A percentile compares a stretch with the other conserved stretches of the same genome.
Conservation (phyloP, 2,113 vertebrate genomes). For the Poecilia latipinna region DNA sequence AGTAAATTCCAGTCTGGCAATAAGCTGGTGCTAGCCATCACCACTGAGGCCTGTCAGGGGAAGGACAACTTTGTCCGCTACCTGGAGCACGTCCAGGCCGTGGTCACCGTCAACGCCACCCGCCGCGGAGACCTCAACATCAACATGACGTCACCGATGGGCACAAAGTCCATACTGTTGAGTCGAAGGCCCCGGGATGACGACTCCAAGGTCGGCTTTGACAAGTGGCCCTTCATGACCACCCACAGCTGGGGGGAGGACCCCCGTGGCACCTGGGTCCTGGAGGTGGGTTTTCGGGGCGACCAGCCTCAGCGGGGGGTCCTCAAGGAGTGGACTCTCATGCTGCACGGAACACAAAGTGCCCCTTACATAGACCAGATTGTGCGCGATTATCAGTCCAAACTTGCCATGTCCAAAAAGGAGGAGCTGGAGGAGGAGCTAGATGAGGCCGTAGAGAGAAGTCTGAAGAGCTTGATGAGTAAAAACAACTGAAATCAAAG, state of each 20-base stretch:
- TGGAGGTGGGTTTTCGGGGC: slow-evolving; percentile 91
- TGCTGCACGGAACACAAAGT: slow-evolving; percentile 98
- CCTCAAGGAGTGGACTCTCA: slow-evolving; percentile 97
- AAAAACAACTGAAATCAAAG: slow-evolving; percentile 82
- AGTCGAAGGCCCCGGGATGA: slow-evolving; percentile 94
- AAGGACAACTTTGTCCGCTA: slow-evolving; percentile 98
- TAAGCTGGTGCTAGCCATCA: slow-evolving; percentile 88
- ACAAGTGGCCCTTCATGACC: slow-evolving; percentile 99
- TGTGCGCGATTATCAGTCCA: slow-evolving; percentile 97
- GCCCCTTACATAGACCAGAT: slow-evolving; percentile 99
- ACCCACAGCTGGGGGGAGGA: slow-evolving; percentile 99
- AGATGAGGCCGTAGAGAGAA: slow-evolving; percentile 96
- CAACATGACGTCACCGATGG: slow-evolving; percentile 99
- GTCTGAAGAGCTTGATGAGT: slow-evolving; percentile 93
- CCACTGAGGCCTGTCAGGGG: slow-evolving; percentile 90
- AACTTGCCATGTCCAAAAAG: slow-evolving; percentile 99
- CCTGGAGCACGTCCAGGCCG: slow-evolving; percentile 96
- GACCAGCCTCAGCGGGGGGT: slow-evolving; percentile 86
- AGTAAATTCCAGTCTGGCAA: slow-evolving; percentile 91
- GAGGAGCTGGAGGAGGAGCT: slow-evolving; percentile 98
- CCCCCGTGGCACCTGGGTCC: slow-evolving; percentile 92
- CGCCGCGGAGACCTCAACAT: slow-evolving; percentile 94
- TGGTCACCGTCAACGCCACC: slow-evolving; percentile 92
- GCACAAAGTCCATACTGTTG: slow-evolving; percentile 96
- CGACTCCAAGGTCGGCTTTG: slow-evolving; percentile 97